Evolutionary conservation across 2,888 invertebrate genomes (phyloP), one percentile per base, ranked within the genome.

Genomic region (Podotricha telesiphe): DNA sequence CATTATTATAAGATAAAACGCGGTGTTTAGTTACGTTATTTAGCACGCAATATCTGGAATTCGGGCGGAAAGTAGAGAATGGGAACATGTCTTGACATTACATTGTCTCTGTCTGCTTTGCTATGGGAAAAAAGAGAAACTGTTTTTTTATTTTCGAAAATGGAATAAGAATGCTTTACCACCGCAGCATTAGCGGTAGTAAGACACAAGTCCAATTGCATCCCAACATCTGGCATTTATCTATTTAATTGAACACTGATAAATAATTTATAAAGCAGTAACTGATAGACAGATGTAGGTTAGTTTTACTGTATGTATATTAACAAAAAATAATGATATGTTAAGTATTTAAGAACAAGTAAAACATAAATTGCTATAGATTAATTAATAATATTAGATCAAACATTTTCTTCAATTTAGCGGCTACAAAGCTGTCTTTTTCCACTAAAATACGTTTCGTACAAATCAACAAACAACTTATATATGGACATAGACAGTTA

Each of bases 241-340:
- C 42, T 42, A 13, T 63, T 55, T 28, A n/a, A 55, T 55, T 17
- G 34, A 45, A 56, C 37, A 37, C 11, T 37, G 15, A 56, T 51
- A 65, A 56, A 56, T 70, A 51, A 58, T 63, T 56, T 40, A 62
- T 62, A 50, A 55, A 55, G 28, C 45, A 51, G 50, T 63, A 42
- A 19, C 42, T 55, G 55, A 55, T 13, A 37, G 55, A 55, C 34
- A 55, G 34, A 55, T 55, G 34, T 55, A 11, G 34, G 55, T 37
- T 55, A 37, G 17, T 55, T 17, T 55, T 55, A 55, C 11, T 17
- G 17, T 17, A 34, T 17, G 17, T 17, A 34, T 11, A 55, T 6
- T 10, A 34, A 17, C 1, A 37, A 42, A 42, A 42, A 42, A 42
- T 2, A 3, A 42, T 13, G 42, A 37, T 37, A 37, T 7, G 1